Conservation (phyloP, 2,113 vertebrate genomes). For the Monopterus albus region DNA sequence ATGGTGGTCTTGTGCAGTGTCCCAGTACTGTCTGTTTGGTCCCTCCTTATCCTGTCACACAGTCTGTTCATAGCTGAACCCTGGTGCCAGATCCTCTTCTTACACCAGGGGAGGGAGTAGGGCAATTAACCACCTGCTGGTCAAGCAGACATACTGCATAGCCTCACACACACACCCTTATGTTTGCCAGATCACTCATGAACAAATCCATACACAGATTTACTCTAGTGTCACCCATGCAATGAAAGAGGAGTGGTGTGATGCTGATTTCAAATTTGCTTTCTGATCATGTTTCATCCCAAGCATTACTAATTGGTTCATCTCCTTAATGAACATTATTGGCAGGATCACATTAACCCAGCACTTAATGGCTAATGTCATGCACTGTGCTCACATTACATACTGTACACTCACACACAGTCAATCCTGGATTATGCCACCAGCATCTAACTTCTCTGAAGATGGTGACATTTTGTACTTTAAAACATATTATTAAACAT, state of each 20-base stretch:
- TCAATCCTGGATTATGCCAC: slow-evolving; percentile 65
- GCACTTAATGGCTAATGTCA: slow-evolving; percentile 63
- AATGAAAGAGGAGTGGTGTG: neutral
- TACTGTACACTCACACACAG: slow-evolving; percentile 40
- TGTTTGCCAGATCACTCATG: slow-evolving; percentile 28
- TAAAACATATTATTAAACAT: slow-evolving; percentile 12
- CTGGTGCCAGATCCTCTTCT: slow-evolving; percentile 41
- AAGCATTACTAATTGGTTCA: slow-evolving; percentile 59
- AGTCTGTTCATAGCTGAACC: slow-evolving; percentile 28
- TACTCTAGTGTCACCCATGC: slow-evolving; percentile 17
- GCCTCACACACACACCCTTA: slow-evolving; percentile 22
- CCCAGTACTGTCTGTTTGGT: slow-evolving; percentile 30
- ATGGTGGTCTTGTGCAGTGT: slow-evolving; percentile 24
- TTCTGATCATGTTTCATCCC: slow-evolving; percentile 56
- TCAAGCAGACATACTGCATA: slow-evolving; percentile 20
- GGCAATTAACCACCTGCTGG: slow-evolving; percentile 70
- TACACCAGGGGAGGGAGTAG: slow-evolving; percentile 40
- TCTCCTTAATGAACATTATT: slow-evolving; percentile 71
- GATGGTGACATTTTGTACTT: slow-evolving; percentile 7
- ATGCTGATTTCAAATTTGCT: slow-evolving; percentile 38
- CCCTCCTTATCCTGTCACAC: slow-evolving; percentile 46
- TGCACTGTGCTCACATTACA: slow-evolving; percentile 41
- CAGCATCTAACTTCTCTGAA: slow-evolving; percentile 18
- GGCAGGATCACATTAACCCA: slow-evolving; percentile 64
- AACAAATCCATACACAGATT: slow-evolving; percentile 16